Base-by-base conservation (phyloP, 2,888 invertebrate genomes). In the Agrotis exclamationis region DNA sequence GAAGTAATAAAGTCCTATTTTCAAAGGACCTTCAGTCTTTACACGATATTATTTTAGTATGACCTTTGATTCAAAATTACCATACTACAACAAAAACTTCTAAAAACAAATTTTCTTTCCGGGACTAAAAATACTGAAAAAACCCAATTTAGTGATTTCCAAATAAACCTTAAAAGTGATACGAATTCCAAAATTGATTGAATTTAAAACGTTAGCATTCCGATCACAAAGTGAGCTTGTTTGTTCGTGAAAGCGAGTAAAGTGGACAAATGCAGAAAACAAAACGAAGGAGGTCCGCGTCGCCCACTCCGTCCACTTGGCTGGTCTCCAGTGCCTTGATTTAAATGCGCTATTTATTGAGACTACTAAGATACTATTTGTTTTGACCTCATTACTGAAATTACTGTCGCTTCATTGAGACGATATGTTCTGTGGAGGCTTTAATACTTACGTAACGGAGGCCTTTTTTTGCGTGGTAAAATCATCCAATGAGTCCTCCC, bases 241-340 rank as follows among this genome's bases (percentile, higher is more conserved):
- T 94, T 95, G 93, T 90, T 90, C 87, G 87, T 92, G 92, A 93
- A 92, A 93, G 90, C 92, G 92, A 94, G 93, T 92, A 91, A 89
- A 92, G 92, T 93, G 93, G 92, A 92, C 93, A 93, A 93, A 93
- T 91, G 89, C 90, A 88, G 90, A 89, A 91, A 91, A 91, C 91
- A 89, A 91, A 93, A 92, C 91, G 92, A 91, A 90, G 90, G 89
- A 90, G 88, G 84, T 83, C 79, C 82, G 80, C 79, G 79, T 76
- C 80, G 83, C 83, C 70, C 70, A 79, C 75, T 80, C 83, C 84
- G 88, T 82, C 87, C 88, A 86, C 89, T 94, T 95, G 94, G 95
- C 95, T 79, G 76, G 68, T 79, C 86, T 93, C 93, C 94, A 94
- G 91, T 87, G 87, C 87, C 91, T 90, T 91, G 91, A 93, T 94